Conservation (phyloP, 2,797 vertebrate genomes). For the Podargus strigoides region DNA sequence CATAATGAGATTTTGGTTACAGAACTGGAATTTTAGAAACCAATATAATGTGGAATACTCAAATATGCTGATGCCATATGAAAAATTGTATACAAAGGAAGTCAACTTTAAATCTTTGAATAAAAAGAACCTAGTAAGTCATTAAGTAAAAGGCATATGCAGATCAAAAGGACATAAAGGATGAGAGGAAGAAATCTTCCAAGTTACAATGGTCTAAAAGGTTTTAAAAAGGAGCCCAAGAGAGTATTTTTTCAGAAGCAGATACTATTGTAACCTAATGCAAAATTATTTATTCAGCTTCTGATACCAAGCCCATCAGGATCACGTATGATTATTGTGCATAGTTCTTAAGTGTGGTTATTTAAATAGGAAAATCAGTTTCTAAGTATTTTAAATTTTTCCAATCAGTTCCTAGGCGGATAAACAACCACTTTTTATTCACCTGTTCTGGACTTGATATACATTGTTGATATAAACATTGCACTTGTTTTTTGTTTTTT, state of each 20-base stretch:
- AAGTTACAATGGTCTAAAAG: neutral
- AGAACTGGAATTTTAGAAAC: neutral
- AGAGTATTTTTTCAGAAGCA: neutral
- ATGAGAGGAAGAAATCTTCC: neutral
- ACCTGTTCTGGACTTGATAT: neutral
- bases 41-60: neutral
- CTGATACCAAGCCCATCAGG: neutral
- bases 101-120: neutral
- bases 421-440: neutral
- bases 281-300: neutral
- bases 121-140: neutral
- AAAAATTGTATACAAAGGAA: neutral
- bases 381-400: neutral
- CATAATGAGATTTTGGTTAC: neutral
- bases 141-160: neutral
- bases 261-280: neutral
- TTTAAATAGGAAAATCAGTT: neutral
- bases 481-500: neutral
- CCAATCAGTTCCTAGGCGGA: fast-evolving
- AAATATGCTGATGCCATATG: neutral
- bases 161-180: neutral
- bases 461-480: neutral
- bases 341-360: neutral
- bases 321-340: neutral
- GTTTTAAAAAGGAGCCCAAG: neutral